Conservation (phyloP, 35 echinoderm and acorn worm species). For the Strongylocentrotus purpuratus region DNA sequence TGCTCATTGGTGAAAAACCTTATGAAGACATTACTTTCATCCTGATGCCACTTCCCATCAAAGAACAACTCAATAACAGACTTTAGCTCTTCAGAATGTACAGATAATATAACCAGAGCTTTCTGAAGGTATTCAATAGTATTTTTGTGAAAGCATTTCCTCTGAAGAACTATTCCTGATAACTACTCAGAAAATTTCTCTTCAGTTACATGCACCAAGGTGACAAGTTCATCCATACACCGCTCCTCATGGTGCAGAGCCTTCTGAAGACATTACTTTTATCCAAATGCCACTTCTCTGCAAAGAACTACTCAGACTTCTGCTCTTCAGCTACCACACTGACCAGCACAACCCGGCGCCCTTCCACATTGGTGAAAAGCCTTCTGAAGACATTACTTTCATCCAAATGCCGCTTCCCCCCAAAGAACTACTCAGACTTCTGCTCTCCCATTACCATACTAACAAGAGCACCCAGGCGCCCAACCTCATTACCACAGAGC, state of each 20-base stretch:
- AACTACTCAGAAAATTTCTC: neutral
- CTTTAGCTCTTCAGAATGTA: too few relatives aligned
- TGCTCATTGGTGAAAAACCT: too few relatives aligned
- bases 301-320: neutral
- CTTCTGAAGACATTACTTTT: slow-evolving; percentile 49
- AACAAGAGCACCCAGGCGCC: slow-evolving; percentile 53
- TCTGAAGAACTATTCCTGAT: too few relatives aligned
- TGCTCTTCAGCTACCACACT: neutral
- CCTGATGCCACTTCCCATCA: too few relatives aligned
- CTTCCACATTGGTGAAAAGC: slow-evolving; percentile 74
- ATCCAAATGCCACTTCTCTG: slow-evolving; percentile 71
- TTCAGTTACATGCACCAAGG: neutral
- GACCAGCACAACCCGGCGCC: slow-evolving; percentile 45
- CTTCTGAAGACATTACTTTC: slow-evolving; percentile 64
- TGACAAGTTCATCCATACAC: slow-evolving; percentile 47
- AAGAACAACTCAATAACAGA: too few relatives aligned
- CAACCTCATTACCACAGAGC: slow-evolving; percentile 78
- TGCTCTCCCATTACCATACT: neutral
- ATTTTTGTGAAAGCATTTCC: too few relatives aligned
- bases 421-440: neutral
- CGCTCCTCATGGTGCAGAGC: neutral
- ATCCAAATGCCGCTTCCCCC: slow-evolving; percentile 76
- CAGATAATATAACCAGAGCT: too few relatives aligned
- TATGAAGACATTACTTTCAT: too few relatives aligned
- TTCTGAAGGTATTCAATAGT: too few relatives aligned